Evolutionary conservation across 2,888 invertebrate species (phyloP).

Genomic region (Rhamnusium bicolor): DNA sequence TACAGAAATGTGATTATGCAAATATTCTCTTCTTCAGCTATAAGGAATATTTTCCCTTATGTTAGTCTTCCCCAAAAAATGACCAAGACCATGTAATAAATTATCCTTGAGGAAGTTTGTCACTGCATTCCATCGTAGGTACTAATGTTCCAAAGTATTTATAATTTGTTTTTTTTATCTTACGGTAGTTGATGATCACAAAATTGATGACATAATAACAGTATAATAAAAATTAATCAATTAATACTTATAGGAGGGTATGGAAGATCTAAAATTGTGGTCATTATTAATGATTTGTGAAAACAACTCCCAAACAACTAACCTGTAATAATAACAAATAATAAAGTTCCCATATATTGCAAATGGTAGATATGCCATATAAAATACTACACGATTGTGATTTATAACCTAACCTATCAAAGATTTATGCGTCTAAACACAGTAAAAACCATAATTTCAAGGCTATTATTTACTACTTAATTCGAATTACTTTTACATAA

Average conservation of each 20-base stretch:
- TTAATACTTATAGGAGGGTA: not conserved
- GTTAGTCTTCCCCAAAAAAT: no score
- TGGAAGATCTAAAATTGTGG: not conserved
- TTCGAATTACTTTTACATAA: slow-evolving; percentile 24
- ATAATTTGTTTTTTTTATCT: no score
- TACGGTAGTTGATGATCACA: no score
- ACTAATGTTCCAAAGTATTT: no score
- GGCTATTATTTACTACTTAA: slow-evolving; percentile 29
- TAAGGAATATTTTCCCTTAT: no score
- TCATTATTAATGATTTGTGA: slow-evolving; percentile 12
- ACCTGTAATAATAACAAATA: slow-evolving; percentile 13
- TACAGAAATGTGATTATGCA: no score
- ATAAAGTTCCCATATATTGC: slow-evolving; percentile 18
- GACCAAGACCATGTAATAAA: no score
- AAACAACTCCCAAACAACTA: not conserved
- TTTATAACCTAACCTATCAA: slow-evolving; percentile 32
- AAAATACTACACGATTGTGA: slow-evolving; percentile 26
- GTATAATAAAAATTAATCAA: not conserved
- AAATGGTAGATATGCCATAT: slow-evolving; percentile 15
- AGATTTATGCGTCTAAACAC: slow-evolving; percentile 24
- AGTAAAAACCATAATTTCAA: slow-evolving; percentile 37
- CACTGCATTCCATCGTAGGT: no score
- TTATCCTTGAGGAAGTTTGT: no score
- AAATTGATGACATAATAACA: no score
- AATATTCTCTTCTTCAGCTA: no score